A percentile compares a stretch with the other conserved stretches of the same genome.
These are phyloP conservation scores for Urocyon cinereoargenteus DNA, from an alignment of 2,797 vertebrate genomes.

Conservation along the genomic window DNA sequence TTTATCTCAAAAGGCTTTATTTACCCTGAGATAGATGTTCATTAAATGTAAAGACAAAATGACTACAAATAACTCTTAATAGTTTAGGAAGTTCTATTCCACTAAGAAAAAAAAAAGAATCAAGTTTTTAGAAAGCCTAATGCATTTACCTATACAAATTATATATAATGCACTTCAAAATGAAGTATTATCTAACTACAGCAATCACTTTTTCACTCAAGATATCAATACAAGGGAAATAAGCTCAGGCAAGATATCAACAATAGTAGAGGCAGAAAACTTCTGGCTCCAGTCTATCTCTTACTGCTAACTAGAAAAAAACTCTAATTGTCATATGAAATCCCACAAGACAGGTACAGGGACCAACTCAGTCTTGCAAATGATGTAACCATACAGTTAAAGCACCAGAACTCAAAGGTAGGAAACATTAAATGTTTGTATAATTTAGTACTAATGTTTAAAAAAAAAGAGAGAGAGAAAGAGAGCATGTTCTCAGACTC, in stretches of 20 bases:
- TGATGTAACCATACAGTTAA: slow-evolving; percentile 28
- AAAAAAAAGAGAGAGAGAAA: background rate
- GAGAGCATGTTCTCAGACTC: background rate
- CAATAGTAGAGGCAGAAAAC: slow-evolving; percentile 2
- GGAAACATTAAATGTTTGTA: background rate
- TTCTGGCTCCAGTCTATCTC: slow-evolving; percentile 20
- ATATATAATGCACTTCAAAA: slow-evolving; percentile 21
- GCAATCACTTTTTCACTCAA: slow-evolving; percentile 15
- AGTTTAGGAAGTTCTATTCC: slow-evolving; percentile 47
- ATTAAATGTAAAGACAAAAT: slow-evolving; percentile 50
- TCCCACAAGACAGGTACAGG: background rate
- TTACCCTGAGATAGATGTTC: background rate
- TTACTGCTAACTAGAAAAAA: slow-evolving; percentile 53
- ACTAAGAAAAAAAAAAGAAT: background rate
- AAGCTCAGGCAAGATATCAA: background rate
- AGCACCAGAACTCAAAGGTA: slow-evolving; percentile 9
- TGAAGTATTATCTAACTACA: background rate
- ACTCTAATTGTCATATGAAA: slow-evolving; percentile 43
- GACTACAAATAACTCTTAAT: slow-evolving; percentile 31
- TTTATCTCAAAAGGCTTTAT: background rate
- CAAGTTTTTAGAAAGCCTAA: slow-evolving; percentile 44
- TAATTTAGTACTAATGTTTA: slow-evolving; percentile 40
- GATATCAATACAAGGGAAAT: slow-evolving; percentile 36
- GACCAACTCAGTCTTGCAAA: slow-evolving; percentile 59
- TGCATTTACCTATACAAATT: slow-evolving; percentile 12